Percentiles rank a stretch among this genome's conserved stretches.
Evolutionary conservation across 2,113 vertebrate species (phyloP).

Genomic region (Pelmatolapia mariae): DNA sequence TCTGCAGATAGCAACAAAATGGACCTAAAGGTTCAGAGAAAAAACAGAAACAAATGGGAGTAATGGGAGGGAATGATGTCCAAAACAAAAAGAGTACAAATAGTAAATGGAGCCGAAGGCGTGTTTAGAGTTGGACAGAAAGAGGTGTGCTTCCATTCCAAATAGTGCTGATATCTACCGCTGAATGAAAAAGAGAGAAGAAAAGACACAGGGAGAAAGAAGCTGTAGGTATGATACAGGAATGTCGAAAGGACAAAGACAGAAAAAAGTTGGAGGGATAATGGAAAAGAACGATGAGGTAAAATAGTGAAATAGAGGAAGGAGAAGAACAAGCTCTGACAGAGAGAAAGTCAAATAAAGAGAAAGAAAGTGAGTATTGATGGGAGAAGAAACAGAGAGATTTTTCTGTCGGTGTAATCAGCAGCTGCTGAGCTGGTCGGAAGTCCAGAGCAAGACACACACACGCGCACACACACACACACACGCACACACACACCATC

Average conservation of each 20-base stretch:
- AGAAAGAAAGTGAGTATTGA: not conserved
- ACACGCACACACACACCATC: not conserved
- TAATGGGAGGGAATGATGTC: not conserved
- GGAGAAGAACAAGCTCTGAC: not conserved
- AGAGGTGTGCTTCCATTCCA: not conserved
- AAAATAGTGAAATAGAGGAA: not conserved
- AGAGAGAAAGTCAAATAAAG: not conserved
- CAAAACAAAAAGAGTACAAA: not conserved
- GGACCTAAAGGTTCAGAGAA: not conserved
- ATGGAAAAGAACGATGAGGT: not conserved
- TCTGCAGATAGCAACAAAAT: not conserved
- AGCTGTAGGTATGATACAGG: not conserved
- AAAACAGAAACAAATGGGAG: not conserved
- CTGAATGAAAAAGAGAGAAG: not conserved
- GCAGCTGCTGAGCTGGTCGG: not conserved
- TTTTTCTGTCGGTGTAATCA: not conserved
- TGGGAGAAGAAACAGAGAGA: not conserved
- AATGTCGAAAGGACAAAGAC: not conserved
- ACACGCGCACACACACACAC: fast-evolving
- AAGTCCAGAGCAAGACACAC: not conserved
- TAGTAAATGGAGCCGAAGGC: not conserved
- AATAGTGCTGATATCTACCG: constrained; percentile 5
- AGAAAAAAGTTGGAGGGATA: not conserved
- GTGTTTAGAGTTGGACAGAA: not conserved
- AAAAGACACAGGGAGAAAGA: not conserved